Evolutionary conservation across 2,113 vertebrate species (phyloP).

Genomic region (Semicossyphus pulcher): DNA sequence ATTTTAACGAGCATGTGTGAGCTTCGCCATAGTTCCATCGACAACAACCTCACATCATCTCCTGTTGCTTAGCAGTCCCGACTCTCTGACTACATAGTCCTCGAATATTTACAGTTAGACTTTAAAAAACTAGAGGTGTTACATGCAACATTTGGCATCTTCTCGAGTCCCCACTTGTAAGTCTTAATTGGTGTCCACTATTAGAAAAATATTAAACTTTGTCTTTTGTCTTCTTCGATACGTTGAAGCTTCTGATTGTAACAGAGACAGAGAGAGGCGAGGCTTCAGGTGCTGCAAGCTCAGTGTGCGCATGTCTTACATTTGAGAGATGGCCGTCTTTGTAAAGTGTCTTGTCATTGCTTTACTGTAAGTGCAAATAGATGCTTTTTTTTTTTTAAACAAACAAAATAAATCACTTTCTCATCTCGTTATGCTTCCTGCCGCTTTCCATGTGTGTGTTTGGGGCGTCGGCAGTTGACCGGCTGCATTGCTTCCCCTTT

Average conservation of each 20-base stretch:
- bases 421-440: slow-evolving; percentile 45
- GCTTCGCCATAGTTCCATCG: background rate
- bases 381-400: slow-evolving; percentile 54
- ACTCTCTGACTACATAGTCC: slow-evolving; percentile 40
- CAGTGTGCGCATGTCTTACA: slow-evolving; percentile 19
- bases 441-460: slow-evolving; percentile 31
- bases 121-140: slow-evolving; percentile 82
- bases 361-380: slow-evolving; percentile 68
- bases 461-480: slow-evolving; percentile 33
- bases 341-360: slow-evolving; percentile 70
- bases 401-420: slow-evolving; percentile 3
- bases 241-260: slow-evolving; percentile 74
- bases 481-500: slow-evolving; percentile 12
- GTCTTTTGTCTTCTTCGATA: slow-evolving; percentile 55
- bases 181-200: slow-evolving; percentile 65
- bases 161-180: slow-evolving; percentile 67
- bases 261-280: slow-evolving; percentile 63
- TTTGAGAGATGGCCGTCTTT: background rate
- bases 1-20: slow-evolving; percentile 15
- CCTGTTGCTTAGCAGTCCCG: slow-evolving; percentile 43
- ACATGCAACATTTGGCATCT: slow-evolving; percentile 86
- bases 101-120: slow-evolving; percentile 65
- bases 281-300: slow-evolving; percentile 34
- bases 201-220: slow-evolving; percentile 81
- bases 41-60: background rate